These are phyloP conservation scores for Diuraphis noxia DNA, from an alignment of 1,140 invertebrate species.

Conservation along the genomic window DNA sequence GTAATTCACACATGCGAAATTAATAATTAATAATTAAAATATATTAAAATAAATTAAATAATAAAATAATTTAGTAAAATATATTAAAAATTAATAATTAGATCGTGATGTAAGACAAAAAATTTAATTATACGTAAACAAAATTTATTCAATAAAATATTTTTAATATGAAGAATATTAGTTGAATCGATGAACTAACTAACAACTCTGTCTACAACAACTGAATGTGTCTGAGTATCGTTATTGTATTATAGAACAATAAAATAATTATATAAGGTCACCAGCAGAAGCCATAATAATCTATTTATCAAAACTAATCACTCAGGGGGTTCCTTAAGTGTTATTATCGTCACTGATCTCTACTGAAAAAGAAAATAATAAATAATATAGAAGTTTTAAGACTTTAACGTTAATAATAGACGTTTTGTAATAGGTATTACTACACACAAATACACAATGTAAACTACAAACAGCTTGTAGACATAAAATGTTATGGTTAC, in stretches of 20 bases:
- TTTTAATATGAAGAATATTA: too few relatives aligned
- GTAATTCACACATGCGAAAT: too few relatives aligned
- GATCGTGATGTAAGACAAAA: not conserved
- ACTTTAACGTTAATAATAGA: not conserved
- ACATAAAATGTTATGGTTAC: conserved; percentile 14
- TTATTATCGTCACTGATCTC: not conserved
- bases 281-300: not conserved
- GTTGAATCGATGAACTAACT: too few relatives aligned
- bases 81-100: too few relatives aligned
- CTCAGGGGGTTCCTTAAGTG: not conserved
- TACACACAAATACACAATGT: not conserved
- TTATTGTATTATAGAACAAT: too few relatives aligned
- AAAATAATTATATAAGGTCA: not conserved
- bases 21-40: too few relatives aligned
- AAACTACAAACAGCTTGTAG: conserved; percentile 4
- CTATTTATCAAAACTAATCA: not conserved
- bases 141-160: not conserved
- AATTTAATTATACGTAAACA: not conserved
- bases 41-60: too few relatives aligned
- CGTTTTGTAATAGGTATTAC: not conserved
- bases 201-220: not conserved
- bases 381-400: not conserved
- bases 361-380: not conserved
- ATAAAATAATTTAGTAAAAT: too few relatives aligned
- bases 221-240: not conserved